These are phyloP conservation scores for Phymorhynchus buccinoides DNA, from an alignment of 1,140 invertebrate genomes.

Conservation along the genomic window DNA sequence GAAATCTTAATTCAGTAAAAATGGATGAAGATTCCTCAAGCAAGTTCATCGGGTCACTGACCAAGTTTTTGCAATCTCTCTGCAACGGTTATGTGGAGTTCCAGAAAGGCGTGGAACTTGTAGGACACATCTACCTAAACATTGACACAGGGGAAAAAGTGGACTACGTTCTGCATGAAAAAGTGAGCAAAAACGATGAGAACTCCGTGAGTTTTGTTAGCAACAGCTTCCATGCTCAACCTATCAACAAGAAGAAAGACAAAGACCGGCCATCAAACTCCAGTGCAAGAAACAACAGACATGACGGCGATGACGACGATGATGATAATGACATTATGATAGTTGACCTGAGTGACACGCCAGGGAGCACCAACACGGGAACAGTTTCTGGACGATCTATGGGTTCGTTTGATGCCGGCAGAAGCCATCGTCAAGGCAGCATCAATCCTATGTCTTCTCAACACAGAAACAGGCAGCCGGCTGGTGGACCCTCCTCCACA, in stretches of 20 bases:
- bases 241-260: slow-evolving; percentile 36
- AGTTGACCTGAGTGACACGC: slow-evolving; percentile 29
- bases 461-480: neutral
- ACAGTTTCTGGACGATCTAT: slow-evolving; percentile 25
- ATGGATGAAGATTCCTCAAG: slow-evolving; percentile 48
- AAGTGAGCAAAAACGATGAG: slow-evolving; percentile 50
- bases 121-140: slow-evolving; percentile 48
- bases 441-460: neutral
- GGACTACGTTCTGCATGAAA: slow-evolving; percentile 50
- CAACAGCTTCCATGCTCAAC: slow-evolving; percentile 49
- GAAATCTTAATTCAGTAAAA: too few species aligned
- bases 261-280: neutral
- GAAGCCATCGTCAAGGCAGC: too few species aligned
- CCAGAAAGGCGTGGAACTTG: slow-evolving; percentile 44
- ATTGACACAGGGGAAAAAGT: slow-evolving; percentile 48
- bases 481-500: slow-evolving; percentile 1
- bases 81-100: slow-evolving; percentile 50
- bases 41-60: slow-evolving; percentile 46
- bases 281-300: neutral
- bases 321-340: slow-evolving; percentile 44
- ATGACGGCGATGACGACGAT: slow-evolving; percentile 39
- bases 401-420: neutral
- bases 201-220: slow-evolving; percentile 46
- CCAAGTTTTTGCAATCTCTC: slow-evolving; percentile 43
- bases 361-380: slow-evolving; percentile 34